Base-by-base conservation (phyloP, 2,113 vertebrate genomes). In the Nesoenas mayeri region DNA sequence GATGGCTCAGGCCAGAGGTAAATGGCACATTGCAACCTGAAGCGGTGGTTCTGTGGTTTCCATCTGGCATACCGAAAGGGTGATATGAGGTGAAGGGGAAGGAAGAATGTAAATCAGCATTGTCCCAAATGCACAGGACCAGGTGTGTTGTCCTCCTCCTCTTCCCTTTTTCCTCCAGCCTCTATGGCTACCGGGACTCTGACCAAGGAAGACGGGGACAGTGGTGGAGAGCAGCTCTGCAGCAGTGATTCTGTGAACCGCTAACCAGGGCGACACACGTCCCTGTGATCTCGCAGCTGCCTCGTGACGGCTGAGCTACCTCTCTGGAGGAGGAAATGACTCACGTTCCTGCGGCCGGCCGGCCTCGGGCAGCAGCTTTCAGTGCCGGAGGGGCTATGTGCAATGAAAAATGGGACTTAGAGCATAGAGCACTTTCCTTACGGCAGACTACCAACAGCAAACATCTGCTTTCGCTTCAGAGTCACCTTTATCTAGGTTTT, bases 291-390 rank as follows among this genome's bases (percentile, higher is more conserved):
- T 48, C 0, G 1, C 83, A 67, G 80, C 79, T 5, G n/a, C 65
- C 93, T 88, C 65, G 34, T 95, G 95, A 89, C 50, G 36, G 66
- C 92, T 93, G 90, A 89, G 88, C n/a, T 81, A 86, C 90, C 90
- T 94, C 72, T 0, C 32, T 69, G 80, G 54, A 61, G 87, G n/a
- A 91, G 93, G 96, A 96, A 95, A 26, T 97, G 93, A 96, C 70
- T 97, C 93, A 84, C 19, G 6, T 75, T 94, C 83, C 88, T 38
- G 8, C 84, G 92, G 80, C 78, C 10, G 8, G 66, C 24, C 1
- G 4, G 58, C 87, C 64, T 25, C 2, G 5, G 67, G 72, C 85
- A 92, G 72, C 71, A 64, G 38, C 79, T 44, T 32, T 53, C 36
- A 58, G 40, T 1, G 2, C 62, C 25, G 12, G 32, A 64, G 31